A percentile compares a stretch with the other conserved stretches of the same genome.
These are phyloP conservation scores for Pheosia gnoma DNA, from an alignment of 2,888 invertebrate genomes.

Conservation along the genomic window DNA sequence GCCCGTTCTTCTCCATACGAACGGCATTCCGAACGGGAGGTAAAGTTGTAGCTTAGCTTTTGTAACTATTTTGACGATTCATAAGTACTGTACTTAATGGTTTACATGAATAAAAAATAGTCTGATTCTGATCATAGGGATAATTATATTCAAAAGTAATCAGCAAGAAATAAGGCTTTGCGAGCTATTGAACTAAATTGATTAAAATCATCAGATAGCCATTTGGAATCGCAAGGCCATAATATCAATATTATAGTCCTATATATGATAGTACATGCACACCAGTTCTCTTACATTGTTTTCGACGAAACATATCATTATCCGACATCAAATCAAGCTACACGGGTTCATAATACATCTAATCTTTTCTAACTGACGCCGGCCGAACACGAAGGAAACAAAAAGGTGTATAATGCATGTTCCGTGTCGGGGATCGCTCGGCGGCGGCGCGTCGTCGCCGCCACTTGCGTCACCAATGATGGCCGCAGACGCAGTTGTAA, in stretches of 20 bases:
- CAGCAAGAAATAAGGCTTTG: too few species aligned
- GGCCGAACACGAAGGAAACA: slow-evolving; percentile 48
- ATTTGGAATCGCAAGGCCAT: slow-evolving; percentile 17
- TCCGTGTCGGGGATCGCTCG: slow-evolving; percentile 47
- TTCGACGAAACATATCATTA: slow-evolving; percentile 46
- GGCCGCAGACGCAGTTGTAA: slow-evolving; percentile 71
- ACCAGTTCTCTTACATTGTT: slow-evolving; percentile 33
- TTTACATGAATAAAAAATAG: too few species aligned
- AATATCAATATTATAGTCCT: not conserved
- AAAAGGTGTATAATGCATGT: slow-evolving; percentile 60
- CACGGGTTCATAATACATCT: slow-evolving; percentile 32
- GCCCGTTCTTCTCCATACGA: too few species aligned
- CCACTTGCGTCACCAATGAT: slow-evolving; percentile 74
- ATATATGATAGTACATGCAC: slow-evolving; percentile 12
- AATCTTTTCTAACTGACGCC: slow-evolving; percentile 44
- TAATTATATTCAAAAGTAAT: too few species aligned
- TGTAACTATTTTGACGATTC: too few species aligned
- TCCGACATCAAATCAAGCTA: slow-evolving; percentile 38
- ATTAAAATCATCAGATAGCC: slow-evolving; percentile 20
- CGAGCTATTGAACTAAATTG: slow-evolving; percentile 6
- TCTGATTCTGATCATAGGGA: too few species aligned
- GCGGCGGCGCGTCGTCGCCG: slow-evolving; percentile 46
- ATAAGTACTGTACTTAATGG: too few species aligned
- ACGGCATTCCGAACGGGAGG: too few species aligned
- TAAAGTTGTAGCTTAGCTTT: too few species aligned